Evolutionary conservation across 2,888 invertebrate genomes (phyloP), one percentile per base, ranked within the genome.

Genomic region (Coenonympha glycerion): DNA sequence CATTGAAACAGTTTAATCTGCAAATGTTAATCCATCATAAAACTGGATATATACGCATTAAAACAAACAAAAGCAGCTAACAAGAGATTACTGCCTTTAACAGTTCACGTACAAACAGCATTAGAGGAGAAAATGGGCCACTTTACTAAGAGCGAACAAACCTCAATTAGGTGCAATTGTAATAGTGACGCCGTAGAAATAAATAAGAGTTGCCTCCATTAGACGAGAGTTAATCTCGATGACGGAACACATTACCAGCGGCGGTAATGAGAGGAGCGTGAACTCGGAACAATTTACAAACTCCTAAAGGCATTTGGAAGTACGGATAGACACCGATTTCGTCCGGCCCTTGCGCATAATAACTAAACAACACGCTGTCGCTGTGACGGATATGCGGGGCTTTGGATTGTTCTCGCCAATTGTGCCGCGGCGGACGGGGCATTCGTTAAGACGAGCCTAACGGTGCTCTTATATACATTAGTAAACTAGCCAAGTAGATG

Each of bases 111-210:
- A 61, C 65, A 78, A 80, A 79, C 73, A 77, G 66, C 75, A 75
- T 76, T 79, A 72, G 66, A 69, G 71, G 65, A n/a, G n/a, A 57
- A 86, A 85, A 85, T 82, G 79, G 83, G 59, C 81, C 79, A 80
- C 84, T 85, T 83, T 76, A 85, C 83, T 85, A 83, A 86, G 84
- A 82, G 83, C 76, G 71, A 70, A 66, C 76, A 77, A 80, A 82
- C 79, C 78, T 79, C 84, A 82, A 86, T 85, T 82, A 85, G 78
- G 70, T 63, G 69, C 73, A 79, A 80, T 80, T 73, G 79, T 79
- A 77, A 76, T 75, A 81, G 83, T 83, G 81, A 84, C 78, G 75
- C 67, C 71, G 76, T 72, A 67, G 76, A 79, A 81, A 78, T 76
- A 69, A 71, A 73, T 74, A 76, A 73, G 73, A 76, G 68, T 66